Evolutionary conservation across 2,888 invertebrate genomes (phyloP), one percentile per base, ranked within the genome.

Genomic region (Diaprepes abbreviatus): DNA sequence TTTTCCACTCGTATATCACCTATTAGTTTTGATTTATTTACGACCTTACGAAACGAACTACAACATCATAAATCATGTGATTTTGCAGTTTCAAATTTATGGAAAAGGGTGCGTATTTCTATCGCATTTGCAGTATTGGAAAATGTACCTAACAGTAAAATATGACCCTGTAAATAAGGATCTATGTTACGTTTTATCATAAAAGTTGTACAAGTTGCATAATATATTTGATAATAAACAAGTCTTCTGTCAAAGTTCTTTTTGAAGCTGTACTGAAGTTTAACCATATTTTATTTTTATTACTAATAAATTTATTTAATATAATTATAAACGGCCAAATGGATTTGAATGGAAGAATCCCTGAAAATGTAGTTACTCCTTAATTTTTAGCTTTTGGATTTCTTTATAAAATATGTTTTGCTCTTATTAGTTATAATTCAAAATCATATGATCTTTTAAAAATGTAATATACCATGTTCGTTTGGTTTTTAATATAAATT

Each of bases 51-150:
- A 62, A 60, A 62, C 62, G 58, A 58, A 71, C 66, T 66, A 57
- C 62, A 66, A 55, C n/a, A 40, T 48, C 50, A 64, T 71, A 71
- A 63, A 66, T 66, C 66, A 71, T 52, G n/a, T 66, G 66, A 71
- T 71, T 71, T 71, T 66, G 58, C 66, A 67, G 36, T 71, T 71
- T 71, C 63, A 58, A 63, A 71, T 71, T 71, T 71, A 71, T 71
- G 71, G 66, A 71, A 67, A 59, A 71, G 66, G 66, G 66, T 71
- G 66, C 62, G 43, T 66, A 66, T 66, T 71, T 66, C 63, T 71
- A 66, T 66, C 57, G 59, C 35, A 67, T 71, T 66, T 66, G 35
- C 66, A 66, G 66, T 50, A 59, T 63, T 67, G 50, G 63, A 55
- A 71, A 66, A 52, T 54, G 16, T 57, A 58, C 43, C 60, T 60